These are phyloP conservation scores for Neria commutata DNA, from an alignment of 2,888 invertebrate species.

Conservation along the genomic window DNA sequence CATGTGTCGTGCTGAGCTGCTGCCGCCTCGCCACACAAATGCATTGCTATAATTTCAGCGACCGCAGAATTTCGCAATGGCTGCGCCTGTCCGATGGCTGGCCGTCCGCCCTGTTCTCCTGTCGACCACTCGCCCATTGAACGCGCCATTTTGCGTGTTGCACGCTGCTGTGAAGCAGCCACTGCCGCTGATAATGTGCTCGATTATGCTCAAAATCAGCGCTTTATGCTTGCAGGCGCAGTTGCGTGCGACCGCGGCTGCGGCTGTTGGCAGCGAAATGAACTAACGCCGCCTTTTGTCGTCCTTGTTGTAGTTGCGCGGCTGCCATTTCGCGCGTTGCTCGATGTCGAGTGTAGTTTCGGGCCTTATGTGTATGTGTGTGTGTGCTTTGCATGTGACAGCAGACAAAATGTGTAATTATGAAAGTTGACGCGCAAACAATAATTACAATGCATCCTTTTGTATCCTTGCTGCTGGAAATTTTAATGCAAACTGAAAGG, in stretches of 20 bases:
- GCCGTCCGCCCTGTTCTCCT: background rate
- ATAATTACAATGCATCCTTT: slow-evolving; percentile 34
- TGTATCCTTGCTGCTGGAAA: slow-evolving; percentile 5
- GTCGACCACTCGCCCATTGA: no score
- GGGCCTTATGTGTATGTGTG: background rate
- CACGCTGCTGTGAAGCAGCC: background rate
- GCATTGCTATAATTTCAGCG: background rate
- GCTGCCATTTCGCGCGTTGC: slow-evolving; percentile 8
- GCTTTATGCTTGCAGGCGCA: slow-evolving; percentile 1
- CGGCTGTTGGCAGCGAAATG: background rate
- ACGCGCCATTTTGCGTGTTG: background rate
- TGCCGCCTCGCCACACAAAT: background rate
- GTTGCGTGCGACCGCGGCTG: background rate
- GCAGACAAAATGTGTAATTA: slow-evolving; percentile 36
- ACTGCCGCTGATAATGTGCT: background rate
- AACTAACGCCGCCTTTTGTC: background rate
- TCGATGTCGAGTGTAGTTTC: background rate
- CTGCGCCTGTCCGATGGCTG: background rate
- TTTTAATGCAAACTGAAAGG: slow-evolving; percentile 14
- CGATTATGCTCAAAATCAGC: slow-evolving; percentile 26
- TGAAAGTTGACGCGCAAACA: slow-evolving; percentile 36
- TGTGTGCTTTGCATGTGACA: background rate
- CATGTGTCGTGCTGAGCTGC: background rate
- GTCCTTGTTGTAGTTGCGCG: slow-evolving; percentile 8
- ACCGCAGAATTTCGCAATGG: background rate